These are phyloP conservation scores for Aporrectodea caliginosa DNA, from an alignment of 1,140 invertebrate genomes.

Conservation along the genomic window DNA sequence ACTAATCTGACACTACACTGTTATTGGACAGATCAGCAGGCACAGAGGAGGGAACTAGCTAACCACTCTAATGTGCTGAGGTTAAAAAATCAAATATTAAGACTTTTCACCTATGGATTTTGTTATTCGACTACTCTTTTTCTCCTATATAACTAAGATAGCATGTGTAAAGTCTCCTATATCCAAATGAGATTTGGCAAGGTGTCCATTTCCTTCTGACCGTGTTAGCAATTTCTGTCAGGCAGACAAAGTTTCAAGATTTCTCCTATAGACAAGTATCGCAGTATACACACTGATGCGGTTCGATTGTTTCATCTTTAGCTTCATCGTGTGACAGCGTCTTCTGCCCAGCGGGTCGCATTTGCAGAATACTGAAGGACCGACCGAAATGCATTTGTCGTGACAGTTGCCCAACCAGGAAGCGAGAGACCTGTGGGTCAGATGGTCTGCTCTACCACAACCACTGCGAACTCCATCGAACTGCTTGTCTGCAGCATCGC, in stretches of 20 bases:
- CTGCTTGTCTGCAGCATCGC: slow-evolving; percentile 63
- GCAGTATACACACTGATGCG: neutral
- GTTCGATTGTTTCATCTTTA: too few species aligned
- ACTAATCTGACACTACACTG: too few species aligned
- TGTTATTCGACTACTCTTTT: too few species aligned
- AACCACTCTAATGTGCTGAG: too few species aligned
- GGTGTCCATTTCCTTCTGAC: neutral
- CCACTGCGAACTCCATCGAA: slow-evolving; percentile 71
- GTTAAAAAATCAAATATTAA: too few species aligned
- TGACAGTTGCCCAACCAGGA: slow-evolving; percentile 53
- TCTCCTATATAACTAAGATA: too few species aligned
- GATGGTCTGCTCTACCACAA: slow-evolving; percentile 70
- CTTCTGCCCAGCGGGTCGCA: neutral
- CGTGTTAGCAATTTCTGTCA: neutral
- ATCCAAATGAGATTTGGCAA: neutral
- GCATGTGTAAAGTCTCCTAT: too few species aligned
- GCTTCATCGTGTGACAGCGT: neutral
- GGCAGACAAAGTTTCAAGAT: neutral
- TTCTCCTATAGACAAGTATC: neutral
- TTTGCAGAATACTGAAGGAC: neutral
- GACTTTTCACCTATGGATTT: too few species aligned
- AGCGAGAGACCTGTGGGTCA: slow-evolving; percentile 67
- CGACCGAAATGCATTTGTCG: neutral
- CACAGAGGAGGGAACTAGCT: too few species aligned
- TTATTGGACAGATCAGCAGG: too few species aligned